Evolutionary conservation across 2,888 invertebrate species (phyloP).

Genomic region (Rhagium mordax): DNA sequence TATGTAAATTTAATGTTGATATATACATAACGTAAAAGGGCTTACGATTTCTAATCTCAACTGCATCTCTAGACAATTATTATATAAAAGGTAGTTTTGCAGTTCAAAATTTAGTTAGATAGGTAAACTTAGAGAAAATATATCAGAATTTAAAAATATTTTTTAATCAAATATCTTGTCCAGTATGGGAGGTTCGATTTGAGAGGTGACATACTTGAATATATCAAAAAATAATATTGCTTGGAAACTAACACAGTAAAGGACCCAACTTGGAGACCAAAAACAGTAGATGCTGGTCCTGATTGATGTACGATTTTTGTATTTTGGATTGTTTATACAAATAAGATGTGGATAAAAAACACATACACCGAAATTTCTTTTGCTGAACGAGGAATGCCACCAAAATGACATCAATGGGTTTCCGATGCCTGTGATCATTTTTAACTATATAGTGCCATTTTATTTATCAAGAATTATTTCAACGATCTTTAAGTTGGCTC

Average conservation of each 20-base stretch:
- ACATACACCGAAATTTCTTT: no score
- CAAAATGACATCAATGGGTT: no score
- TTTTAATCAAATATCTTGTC: constrained; percentile 55
- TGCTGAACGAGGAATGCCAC: no score
- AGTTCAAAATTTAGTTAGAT: constrained; percentile 57
- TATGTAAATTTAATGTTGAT: constrained; percentile 64
- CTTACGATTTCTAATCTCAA: constrained; percentile 55
- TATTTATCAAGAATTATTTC: no score
- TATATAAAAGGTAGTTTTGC: constrained; percentile 52
- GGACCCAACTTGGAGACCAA: not conserved
- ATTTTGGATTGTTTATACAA: not conserved
- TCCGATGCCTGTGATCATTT: no score
- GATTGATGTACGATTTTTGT: not conserved
- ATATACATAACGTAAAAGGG: constrained; percentile 59
- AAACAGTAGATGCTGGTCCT: no score
- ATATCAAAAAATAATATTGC: constrained; percentile 14
- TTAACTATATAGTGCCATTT: no score
- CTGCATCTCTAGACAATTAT: constrained; percentile 53
- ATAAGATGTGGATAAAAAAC: no score
- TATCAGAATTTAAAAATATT: constrained; percentile 56
- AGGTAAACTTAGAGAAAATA: constrained; percentile 54
- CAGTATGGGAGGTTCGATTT: constrained; percentile 25
- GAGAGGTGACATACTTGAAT: constrained; percentile 23
- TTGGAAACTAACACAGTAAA: not conserved
- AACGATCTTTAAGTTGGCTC: no score